These are phyloP conservation scores for Sminthurinus aureus DNA, from an alignment of 2,888 invertebrate genomes.

Conservation along the genomic window DNA sequence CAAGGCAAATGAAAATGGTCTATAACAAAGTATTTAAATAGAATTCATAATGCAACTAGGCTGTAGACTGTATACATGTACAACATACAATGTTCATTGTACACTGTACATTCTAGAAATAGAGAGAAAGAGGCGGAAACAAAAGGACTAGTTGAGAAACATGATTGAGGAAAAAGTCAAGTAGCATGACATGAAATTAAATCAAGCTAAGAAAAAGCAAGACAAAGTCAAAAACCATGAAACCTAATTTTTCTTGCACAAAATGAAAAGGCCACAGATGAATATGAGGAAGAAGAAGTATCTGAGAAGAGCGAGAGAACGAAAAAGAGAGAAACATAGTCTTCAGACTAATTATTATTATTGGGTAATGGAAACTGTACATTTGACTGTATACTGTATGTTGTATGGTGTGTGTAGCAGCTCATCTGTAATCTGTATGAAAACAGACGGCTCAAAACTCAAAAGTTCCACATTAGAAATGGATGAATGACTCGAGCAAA, in stretches of 20 bases:
- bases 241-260: background rate
- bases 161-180: slow-evolving; percentile 11
- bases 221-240: background rate
- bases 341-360: slow-evolving; percentile 48
- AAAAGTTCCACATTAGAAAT: slow-evolving; percentile 43
- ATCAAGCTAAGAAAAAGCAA: slow-evolving; percentile 6
- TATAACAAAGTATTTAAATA: too few relatives aligned
- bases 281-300: background rate
- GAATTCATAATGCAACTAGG: too few relatives aligned
- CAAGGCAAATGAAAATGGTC: too few relatives aligned
- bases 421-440: background rate
- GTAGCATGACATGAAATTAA: slow-evolving; percentile 19
- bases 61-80: too few relatives aligned
- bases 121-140: too few relatives aligned
- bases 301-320: slow-evolving; percentile 10
- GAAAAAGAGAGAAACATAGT: slow-evolving; percentile 9
- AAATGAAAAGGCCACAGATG: background rate
- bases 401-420: too few relatives aligned
- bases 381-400: background rate
- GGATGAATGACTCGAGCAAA: slow-evolving; percentile 45
- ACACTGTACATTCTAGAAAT: too few relatives aligned
- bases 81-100: too few relatives aligned
- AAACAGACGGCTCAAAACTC: slow-evolving; percentile 24
- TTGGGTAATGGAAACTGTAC: slow-evolving; percentile 37
- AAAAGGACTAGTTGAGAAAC: background rate